Conservation (phyloP, 1,140 invertebrate genomes). For the Drosophila navojoa region DNA sequence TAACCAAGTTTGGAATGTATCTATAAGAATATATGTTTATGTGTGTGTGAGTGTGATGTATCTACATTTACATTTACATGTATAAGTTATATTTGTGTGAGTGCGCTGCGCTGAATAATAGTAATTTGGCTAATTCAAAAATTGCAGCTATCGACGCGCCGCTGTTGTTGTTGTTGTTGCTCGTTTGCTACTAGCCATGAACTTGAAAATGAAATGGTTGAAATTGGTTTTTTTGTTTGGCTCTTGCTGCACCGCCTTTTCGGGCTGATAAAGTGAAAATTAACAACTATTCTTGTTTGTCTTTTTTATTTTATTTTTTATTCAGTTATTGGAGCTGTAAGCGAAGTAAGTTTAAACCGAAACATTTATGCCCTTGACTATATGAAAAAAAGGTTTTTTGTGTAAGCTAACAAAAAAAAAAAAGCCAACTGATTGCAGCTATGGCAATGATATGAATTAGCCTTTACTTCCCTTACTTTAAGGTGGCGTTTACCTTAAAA, state of each 20-base stretch:
- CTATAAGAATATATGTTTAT: slow-evolving; percentile 16
- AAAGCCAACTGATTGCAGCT: slow-evolving; percentile 33
- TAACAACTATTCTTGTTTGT: slow-evolving; percentile 58
- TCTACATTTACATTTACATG: not conserved
- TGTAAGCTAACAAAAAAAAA: not conserved
- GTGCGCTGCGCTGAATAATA: slow-evolving; percentile 74
- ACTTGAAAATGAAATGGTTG: slow-evolving; percentile 69
- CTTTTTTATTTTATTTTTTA: not conserved
- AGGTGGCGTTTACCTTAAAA: not conserved
- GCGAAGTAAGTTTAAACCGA: slow-evolving; percentile 20
- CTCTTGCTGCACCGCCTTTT: slow-evolving; percentile 29
- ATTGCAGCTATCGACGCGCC: slow-evolving; percentile 67
- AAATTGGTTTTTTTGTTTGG: slow-evolving; percentile 52
- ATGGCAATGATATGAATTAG: slow-evolving; percentile 8
- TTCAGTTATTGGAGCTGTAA: slow-evolving; percentile 19
- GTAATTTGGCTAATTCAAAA: slow-evolving; percentile 80
- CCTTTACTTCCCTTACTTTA: not conserved
- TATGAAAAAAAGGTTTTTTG: slow-evolving; percentile 14
- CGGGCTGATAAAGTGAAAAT: slow-evolving; percentile 73
- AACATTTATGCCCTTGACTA: slow-evolving; percentile 42
- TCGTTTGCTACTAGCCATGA: slow-evolving; percentile 65
- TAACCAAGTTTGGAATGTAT: slow-evolving; percentile 44
- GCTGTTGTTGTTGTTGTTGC: slow-evolving; percentile 32
- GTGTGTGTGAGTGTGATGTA: slow-evolving; percentile 4
- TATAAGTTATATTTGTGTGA: slow-evolving; percentile 23